Evolutionary conservation across 2,113 vertebrate species (phyloP), one percentile per base, ranked within the genome.

Genomic region (Pteronura brasiliensis): DNA sequence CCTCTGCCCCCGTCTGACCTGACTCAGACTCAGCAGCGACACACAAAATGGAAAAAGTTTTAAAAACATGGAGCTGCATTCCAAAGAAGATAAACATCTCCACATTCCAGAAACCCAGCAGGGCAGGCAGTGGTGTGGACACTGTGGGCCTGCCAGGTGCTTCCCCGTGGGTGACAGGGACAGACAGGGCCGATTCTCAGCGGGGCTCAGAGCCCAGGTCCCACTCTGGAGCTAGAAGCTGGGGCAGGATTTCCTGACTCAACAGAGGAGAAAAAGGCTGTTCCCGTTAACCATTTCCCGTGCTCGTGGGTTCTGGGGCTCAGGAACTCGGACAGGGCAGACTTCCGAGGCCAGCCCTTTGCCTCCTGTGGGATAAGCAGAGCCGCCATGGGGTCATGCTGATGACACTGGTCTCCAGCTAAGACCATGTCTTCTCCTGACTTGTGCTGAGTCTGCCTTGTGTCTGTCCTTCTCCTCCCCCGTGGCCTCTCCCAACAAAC

Each of bases 401-500:
- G 7, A 10, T 1, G 1, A 25, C 76, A 31, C 39, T 18, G 0
- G 47, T 36, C n/a, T 69, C 63, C 67, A 34, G 65, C 67, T 7
- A 39, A 52, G 59, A 52, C 23, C 44, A 4, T 1, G 6, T 47
- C 52, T 72, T 34, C 20, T 44, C 52, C 59, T 4, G 7, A 39
- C 29, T 18, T 12, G 34, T 17, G 55, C 2, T 0, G 17, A 13
- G 42, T n/a, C 34, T 44, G 4, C 14, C 31, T 44, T 14, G 42
- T 2, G 6, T 4, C 65, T 42, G 39, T 59, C 44, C 3, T 29
- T n/a, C n/a, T 42, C 5, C 49, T 31, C 31, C 57, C 7, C 57
- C 3, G 63, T 0, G 0, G 49, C 0, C 1, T 20, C 23, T 21
- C 59, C 44, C 61, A 4, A 0, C 2, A 5, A 39, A 23, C 31